These are phyloP conservation scores for Urophycis tenuis DNA, from an alignment of 2,797 vertebrate species.

Conservation along the genomic window DNA sequence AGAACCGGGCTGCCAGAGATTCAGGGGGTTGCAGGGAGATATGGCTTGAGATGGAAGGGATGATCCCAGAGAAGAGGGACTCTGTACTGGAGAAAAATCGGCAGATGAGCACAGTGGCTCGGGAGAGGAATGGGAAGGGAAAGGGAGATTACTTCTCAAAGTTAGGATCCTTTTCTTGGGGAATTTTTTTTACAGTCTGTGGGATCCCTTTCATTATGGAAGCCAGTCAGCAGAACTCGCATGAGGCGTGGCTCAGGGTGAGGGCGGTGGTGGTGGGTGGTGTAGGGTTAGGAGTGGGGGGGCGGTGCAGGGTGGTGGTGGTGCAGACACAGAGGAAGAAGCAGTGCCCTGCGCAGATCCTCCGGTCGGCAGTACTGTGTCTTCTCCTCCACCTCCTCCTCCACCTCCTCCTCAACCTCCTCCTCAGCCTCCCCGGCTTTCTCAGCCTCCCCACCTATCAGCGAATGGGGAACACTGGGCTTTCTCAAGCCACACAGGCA, in stretches of 20 bases:
- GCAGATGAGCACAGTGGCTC: slow-evolving; percentile 54
- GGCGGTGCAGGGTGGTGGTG: background rate
- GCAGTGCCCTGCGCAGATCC: slow-evolving; percentile 65
- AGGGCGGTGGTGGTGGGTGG: slow-evolving; percentile 29
- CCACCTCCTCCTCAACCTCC: too few species aligned
- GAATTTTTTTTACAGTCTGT: slow-evolving; percentile 22
- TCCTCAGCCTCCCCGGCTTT: too few species aligned
- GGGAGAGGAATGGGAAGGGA: slow-evolving; percentile 44
- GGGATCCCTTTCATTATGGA: slow-evolving; percentile 42
- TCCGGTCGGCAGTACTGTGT: slow-evolving; percentile 42
- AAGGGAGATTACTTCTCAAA: slow-evolving; percentile 45
- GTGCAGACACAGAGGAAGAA: slow-evolving; percentile 57
- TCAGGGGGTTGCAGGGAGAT: slow-evolving; percentile 6
- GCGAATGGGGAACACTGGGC: slow-evolving; percentile 47
- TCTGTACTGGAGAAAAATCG: slow-evolving; percentile 48
- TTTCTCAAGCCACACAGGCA: slow-evolving; percentile 69
- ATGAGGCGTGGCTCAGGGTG: slow-evolving; percentile 28
- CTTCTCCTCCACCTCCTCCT: too few species aligned
- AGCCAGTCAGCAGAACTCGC: slow-evolving; percentile 38
- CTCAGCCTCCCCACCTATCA: slow-evolving; percentile 58
- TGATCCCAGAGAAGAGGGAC: slow-evolving; percentile 35
- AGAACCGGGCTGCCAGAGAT: slow-evolving; percentile 27
- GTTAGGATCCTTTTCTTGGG: slow-evolving; percentile 7
- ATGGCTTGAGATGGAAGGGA: slow-evolving; percentile 20
- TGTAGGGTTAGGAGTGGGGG: too few species aligned